Percentiles rank a stretch among this genome's conserved stretches.
These are phyloP conservation scores for Drosophila cyrtoloma DNA, from an alignment of 2,888 invertebrate species.

Conservation along the genomic window DNA sequence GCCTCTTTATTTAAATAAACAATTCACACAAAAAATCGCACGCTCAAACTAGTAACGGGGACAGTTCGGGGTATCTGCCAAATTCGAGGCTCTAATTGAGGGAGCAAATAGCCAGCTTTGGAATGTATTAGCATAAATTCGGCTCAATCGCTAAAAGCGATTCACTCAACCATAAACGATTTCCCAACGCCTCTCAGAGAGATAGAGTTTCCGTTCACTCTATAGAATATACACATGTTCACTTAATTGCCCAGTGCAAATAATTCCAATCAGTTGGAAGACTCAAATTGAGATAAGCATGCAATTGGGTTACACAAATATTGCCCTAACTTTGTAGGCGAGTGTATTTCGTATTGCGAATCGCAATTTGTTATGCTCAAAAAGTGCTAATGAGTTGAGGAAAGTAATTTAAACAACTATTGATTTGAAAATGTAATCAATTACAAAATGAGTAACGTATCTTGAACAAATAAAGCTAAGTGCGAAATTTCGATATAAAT, in stretches of 20 bases:
- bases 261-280: slow-evolving; percentile 11
- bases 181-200: slow-evolving; percentile 21
- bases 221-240: background rate
- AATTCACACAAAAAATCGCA: slow-evolving; percentile 64
- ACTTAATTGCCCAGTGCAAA: slow-evolving; percentile 9
- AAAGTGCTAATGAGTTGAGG: slow-evolving; percentile 42
- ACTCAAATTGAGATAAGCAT: slow-evolving; percentile 5
- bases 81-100: slow-evolving; percentile 68
- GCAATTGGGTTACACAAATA: slow-evolving; percentile 65
- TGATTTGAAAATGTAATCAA: slow-evolving; percentile 28
- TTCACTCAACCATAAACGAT: slow-evolving; percentile 49
- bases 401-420: slow-evolving; percentile 20
- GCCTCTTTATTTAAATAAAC: slow-evolving; percentile 66
- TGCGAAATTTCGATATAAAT: background rate
- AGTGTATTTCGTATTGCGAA: slow-evolving; percentile 28
- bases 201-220: slow-evolving; percentile 2
- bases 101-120: slow-evolving; percentile 14
- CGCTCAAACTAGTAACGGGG: background rate
- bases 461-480: background rate
- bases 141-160: slow-evolving; percentile 6
- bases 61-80: slow-evolving; percentile 21
- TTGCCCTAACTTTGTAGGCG: slow-evolving; percentile 41
- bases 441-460: slow-evolving; percentile 6
- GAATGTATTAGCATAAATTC: slow-evolving; percentile 15
- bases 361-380: slow-evolving; percentile 13